Conservation (phyloP, 2,113 vertebrate species). For the rat (Rattus norvegicus) region GRCr8 NC_086026.1:90400501-90401000, state of each 20-base stretch:
- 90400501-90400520: constrained; percentile 53
- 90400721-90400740: constrained; percentile 3
- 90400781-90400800: neutral
- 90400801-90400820: neutral
- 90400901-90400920: neutral
- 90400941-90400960: neutral
- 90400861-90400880: neutral
- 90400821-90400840: neutral
- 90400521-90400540: constrained; percentile 53
- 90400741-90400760: constrained; percentile 9
- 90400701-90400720: neutral
- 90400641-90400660: neutral
- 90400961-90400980: neutral
- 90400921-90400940: neutral
- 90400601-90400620: constrained; percentile 52
- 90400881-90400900: neutral
- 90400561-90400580: constrained; percentile 40
- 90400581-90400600: constrained; percentile 44
- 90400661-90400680: constrained; percentile 32
- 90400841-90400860: neutral
- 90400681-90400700: neutral
- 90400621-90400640: constrained; percentile 63
- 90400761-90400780: constrained; percentile 13
- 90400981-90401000: neutral
- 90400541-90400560: constrained; percentile 52